Evolutionary conservation across 2,888 invertebrate genomes (phyloP).

Genomic region (Perizoma affinitatum): DNA sequence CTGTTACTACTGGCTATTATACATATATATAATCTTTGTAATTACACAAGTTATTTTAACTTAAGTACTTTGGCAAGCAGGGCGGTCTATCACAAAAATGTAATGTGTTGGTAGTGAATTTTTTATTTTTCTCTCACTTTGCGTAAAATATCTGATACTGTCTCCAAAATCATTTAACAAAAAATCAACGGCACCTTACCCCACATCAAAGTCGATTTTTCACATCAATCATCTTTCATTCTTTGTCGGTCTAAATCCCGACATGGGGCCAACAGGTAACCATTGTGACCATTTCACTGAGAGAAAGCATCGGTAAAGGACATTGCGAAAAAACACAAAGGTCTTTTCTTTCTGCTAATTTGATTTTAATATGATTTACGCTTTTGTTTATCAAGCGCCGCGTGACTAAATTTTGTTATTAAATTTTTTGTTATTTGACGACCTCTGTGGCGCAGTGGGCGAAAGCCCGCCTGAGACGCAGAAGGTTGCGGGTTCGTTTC

Average conservation of each 20-base stretch:
- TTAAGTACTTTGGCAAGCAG: too few species aligned
- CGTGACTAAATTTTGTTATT: too few species aligned
- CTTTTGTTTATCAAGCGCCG: too few species aligned
- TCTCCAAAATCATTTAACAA: background rate
- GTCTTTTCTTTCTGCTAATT: conserved; percentile 6
- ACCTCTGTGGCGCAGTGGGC: too few species aligned
- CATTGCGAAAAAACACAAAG: conserved; percentile 7
- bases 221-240: conserved; percentile 18
- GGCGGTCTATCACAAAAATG: too few species aligned
- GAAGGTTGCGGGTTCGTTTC: too few species aligned
- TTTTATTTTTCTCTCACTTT: background rate
- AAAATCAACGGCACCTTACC: conserved; percentile 4
- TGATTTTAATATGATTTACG: background rate
- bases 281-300: conserved; percentile 12
- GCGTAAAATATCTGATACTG: conserved; percentile 1
- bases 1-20: too few species aligned
- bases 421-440: too few species aligned
- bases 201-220: conserved; percentile 4
- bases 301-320: conserved; percentile 8
- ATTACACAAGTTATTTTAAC: too few species aligned
- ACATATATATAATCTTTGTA: too few species aligned
- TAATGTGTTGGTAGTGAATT: too few species aligned
- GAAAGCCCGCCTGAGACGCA: too few species aligned
- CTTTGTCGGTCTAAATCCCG: conserved; percentile 10
- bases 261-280: conserved; percentile 8